A percentile compares a stretch with the other conserved stretches of the same genome.
Evolutionary conservation across 1,140 invertebrate species (phyloP).

Genomic region (Tetranychus cinnabarinus): DNA sequence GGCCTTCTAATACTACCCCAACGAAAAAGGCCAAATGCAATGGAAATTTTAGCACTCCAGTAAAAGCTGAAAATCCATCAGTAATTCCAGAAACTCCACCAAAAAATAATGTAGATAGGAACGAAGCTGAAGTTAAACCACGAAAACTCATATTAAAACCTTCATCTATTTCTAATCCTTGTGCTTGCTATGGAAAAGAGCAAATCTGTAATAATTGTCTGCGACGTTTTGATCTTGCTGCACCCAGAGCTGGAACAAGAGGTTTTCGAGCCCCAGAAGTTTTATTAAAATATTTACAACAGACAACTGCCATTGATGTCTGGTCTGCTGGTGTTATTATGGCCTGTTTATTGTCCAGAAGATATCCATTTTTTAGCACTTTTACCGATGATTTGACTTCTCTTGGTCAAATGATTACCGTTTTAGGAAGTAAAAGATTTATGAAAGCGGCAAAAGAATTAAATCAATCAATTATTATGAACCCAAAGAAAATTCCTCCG

Average conservation of each 20-base stretch:
- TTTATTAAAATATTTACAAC: slow-evolving; percentile 42
- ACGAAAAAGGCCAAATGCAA: not conserved
- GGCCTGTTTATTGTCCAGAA: slow-evolving; percentile 44
- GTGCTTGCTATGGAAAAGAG: slow-evolving; percentile 4
- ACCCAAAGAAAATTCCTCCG: slow-evolving; percentile 18
- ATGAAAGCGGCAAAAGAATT: slow-evolving; percentile 38
- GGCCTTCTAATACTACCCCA: not conserved
- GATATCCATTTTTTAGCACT: slow-evolving; percentile 60
- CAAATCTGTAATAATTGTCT: slow-evolving; percentile 24
- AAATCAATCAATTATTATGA: slow-evolving; percentile 24
- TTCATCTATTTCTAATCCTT: not conserved
- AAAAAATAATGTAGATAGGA: not conserved
- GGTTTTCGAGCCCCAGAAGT: slow-evolving; percentile 73
- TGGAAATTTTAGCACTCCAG: not conserved
- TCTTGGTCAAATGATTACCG: slow-evolving; percentile 51
- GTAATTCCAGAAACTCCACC: slow-evolving; percentile 8
- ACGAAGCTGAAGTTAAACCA: not conserved
- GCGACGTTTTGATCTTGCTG: slow-evolving; percentile 29
- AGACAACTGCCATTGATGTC: slow-evolving; percentile 61
- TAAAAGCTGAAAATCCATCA: not conserved
- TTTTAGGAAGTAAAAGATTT: slow-evolving; percentile 46
- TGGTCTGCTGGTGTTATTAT: slow-evolving; percentile 74
- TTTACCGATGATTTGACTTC: slow-evolving; percentile 46
- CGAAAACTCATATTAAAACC: not conserved
- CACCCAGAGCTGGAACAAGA: slow-evolving; percentile 63